Percentiles rank a stretch among this genome's conserved stretches.
Conservation (phyloP, 2,113 vertebrate genomes). For the Nothobranchius furzeri region DNA sequence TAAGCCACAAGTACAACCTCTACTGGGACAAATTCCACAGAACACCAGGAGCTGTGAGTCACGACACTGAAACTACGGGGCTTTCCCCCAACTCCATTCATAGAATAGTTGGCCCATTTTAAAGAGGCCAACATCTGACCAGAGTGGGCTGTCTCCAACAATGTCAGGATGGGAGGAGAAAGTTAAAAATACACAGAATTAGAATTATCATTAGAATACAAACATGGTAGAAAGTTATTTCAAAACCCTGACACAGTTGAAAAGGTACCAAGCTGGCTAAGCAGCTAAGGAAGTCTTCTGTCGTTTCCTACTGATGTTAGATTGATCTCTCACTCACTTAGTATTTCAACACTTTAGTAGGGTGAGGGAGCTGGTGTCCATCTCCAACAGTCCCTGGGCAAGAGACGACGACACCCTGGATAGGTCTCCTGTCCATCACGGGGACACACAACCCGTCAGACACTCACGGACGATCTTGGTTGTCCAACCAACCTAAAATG, state of each 20-base stretch:
- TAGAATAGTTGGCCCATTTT: conserved; percentile 54
- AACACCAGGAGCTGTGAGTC: conserved; percentile 73
- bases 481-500: too few relatives aligned
- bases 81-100: conserved; percentile 68
- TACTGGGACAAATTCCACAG: conserved; percentile 66
- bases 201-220: not conserved
- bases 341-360: too few relatives aligned
- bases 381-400: too few relatives aligned
- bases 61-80: conserved; percentile 68
- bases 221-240: conserved; percentile 5
- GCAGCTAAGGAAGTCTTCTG: not conserved
- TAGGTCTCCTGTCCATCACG: too few relatives aligned
- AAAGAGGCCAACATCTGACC: conserved; percentile 47
- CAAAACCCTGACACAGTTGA: not conserved
- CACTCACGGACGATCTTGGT: too few relatives aligned
- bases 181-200: conserved; percentile 9
- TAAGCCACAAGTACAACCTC: conserved; percentile 30
- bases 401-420: too few relatives aligned
- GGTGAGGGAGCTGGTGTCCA: too few relatives aligned
- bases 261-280: not conserved
- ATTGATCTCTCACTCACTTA: not conserved
- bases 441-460: too few relatives aligned
- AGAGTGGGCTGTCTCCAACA: conserved; percentile 33
- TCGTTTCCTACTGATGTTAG: not conserved
- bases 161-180: conserved; percentile 29